Conservation (phyloP, 2,113 vertebrate genomes). For the Orcinus orca region DNA sequence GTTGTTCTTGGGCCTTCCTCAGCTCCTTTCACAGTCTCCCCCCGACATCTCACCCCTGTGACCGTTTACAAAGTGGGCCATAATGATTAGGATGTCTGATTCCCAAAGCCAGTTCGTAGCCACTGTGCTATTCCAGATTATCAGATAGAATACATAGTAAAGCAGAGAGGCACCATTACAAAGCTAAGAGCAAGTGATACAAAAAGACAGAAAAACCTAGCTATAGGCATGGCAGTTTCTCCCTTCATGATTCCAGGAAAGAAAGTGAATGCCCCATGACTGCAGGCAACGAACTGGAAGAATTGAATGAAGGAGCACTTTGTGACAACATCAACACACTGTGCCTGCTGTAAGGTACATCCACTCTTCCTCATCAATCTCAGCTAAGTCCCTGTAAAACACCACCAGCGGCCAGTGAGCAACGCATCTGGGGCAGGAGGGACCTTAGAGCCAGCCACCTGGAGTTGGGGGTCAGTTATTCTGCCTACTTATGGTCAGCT, state of each 20-base stretch:
- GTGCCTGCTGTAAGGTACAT: fast-evolving
- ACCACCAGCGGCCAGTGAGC: background rate
- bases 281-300: background rate
- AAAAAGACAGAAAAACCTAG: background rate
- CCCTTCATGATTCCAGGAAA: background rate
- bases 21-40: no score
- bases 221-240: background rate
- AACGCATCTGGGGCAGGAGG: background rate
- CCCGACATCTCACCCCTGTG: background rate
- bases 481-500: background rate
- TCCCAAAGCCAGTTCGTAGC: background rate
- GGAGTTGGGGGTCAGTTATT: background rate
- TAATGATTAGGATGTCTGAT: no score
- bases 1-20: no score
- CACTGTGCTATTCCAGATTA: background rate
- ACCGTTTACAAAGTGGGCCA: background rate
- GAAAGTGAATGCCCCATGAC: background rate
- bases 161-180: background rate
- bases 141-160: background rate
- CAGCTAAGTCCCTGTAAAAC: background rate
- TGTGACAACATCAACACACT: background rate
- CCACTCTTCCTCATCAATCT: background rate
- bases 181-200: background rate
- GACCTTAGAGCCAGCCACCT: background rate
- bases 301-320: background rate